Base-by-base conservation (phyloP, 2,888 invertebrate species). In the Xylota sylvarum region DNA sequence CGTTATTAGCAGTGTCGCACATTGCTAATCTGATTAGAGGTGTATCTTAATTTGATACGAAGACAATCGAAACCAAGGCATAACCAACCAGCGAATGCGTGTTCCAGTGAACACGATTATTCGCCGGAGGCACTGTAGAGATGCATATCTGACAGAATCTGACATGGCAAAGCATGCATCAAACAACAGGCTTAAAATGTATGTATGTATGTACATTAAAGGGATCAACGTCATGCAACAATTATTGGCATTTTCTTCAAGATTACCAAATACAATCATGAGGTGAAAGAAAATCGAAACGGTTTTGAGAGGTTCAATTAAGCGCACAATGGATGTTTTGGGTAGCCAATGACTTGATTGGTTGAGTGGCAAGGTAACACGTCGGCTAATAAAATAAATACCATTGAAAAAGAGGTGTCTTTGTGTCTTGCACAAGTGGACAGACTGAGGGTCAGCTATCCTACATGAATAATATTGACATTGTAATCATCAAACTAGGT, bases 1-100 rank as follows among this genome's bases (percentile, higher is more conserved):
- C n/a, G 30, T 40, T 74, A 62, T 79, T 69, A 50, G 67, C 30
- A 17, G 55, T 48, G 58, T 37, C 60, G 70, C 70, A 85, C 43
- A 65, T 58, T 76, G 70, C 56, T 80, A 79, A 80, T 80, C 80
- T 32, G 80, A 85, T 85, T 70, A 65, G 67, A 64, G 58, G 43
- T 50, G 32, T 52, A 52, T 70, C 65, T 70, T 40, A 58, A 80
- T 80, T 80, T 70, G 35, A 65, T 60, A 37, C 30, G 64, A 70
- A 70, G 27, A 19, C 56, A 70, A 69, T 65, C 52, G 43, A 62
- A 69, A 74, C 1, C 46, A 73, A 78, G 60, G 65, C 64, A 58
- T 32, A 30, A 17, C 48, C 48, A n/a, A 19, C 23, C 4, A 14
- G 5, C n/a, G 12, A 0, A 56, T 65, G 64, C 70, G 65, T 70